These are phyloP conservation scores for Gobius niger DNA, from an alignment of 2,113 vertebrate genomes.

Conservation along the genomic window DNA sequence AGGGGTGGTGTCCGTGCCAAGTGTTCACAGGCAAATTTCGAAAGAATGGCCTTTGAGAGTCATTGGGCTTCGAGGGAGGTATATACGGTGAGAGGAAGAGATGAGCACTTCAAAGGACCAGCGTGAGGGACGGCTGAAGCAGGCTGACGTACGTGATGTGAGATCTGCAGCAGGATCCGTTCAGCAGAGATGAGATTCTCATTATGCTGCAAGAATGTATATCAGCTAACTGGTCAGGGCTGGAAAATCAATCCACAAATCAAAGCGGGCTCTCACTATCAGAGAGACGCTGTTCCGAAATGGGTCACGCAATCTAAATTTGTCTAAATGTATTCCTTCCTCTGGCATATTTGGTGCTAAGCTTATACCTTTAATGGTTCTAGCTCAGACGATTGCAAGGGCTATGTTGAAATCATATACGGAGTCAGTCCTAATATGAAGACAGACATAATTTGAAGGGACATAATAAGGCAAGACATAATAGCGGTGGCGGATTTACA, in stretches of 20 bases:
- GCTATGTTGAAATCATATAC: no score
- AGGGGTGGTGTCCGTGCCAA: no score
- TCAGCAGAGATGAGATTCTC: conserved; percentile 52
- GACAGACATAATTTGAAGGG: no score
- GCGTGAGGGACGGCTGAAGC: conserved; percentile 60
- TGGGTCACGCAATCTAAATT: background rate
- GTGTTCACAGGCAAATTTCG: no score
- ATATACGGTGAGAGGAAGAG: conserved; percentile 50
- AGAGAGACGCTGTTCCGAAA: conserved; percentile 13
- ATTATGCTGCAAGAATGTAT: conserved; percentile 37
- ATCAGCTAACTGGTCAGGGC: conserved; percentile 42
- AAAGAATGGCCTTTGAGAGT: no score
- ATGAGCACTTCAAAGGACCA: conserved; percentile 65
- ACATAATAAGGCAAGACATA: no score
- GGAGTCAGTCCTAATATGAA: no score
- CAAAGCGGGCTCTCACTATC: conserved; percentile 10
- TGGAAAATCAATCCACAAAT: conserved; percentile 19
- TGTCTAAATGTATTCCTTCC: background rate
- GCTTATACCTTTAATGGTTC: no score
- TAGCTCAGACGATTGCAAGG: no score
- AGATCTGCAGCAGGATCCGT: conserved; percentile 56
- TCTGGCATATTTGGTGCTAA: no score
- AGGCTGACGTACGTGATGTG: conserved; percentile 53
- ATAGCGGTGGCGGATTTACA: no score
- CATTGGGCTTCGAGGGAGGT: conserved; percentile 48